These are phyloP conservation scores for Holocentrus rufus DNA, from an alignment of 2,797 vertebrate species.

Conservation along the genomic window DNA sequence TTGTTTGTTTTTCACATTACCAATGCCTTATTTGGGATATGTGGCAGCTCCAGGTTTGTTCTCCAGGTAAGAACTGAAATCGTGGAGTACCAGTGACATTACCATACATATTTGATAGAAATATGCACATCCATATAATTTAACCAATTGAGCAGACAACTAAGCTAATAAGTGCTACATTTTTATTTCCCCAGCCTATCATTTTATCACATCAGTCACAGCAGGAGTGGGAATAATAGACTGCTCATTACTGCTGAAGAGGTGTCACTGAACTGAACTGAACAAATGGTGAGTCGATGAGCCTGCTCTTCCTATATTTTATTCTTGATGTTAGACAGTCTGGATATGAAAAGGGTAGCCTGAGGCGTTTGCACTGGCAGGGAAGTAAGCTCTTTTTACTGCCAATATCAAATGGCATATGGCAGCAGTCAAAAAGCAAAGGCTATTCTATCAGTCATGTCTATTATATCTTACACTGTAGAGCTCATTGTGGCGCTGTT, in stretches of 20 bases:
- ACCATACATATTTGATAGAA: neutral
- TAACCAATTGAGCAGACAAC: neutral
- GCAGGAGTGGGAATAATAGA: slow-evolving; percentile 49
- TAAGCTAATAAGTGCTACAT: slow-evolving; percentile 6
- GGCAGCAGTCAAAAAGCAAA: neutral
- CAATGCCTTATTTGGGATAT: slow-evolving; percentile 14
- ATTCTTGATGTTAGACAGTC: neutral
- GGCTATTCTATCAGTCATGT: neutral
- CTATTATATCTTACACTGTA: neutral
- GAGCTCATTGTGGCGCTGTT: neutral
- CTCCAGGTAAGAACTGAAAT: slow-evolving; percentile 51
- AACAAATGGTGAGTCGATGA: slow-evolving; percentile 69
- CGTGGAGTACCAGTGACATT: neutral
- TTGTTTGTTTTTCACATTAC: neutral
- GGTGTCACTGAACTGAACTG: slow-evolving; percentile 57
- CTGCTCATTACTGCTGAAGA: slow-evolving; percentile 42
- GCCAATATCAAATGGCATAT: neutral
- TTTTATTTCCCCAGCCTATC: slow-evolving; percentile 14
- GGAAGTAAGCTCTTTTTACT: neutral
- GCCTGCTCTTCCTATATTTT: neutral
- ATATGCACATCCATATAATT: neutral
- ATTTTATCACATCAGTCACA: slow-evolving; percentile 32
- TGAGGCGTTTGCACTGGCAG: neutral
- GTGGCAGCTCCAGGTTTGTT: slow-evolving; percentile 1
- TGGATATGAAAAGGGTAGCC: neutral